These are phyloP conservation scores for Balaeniceps rex DNA, from an alignment of 2,113 vertebrate genomes.

Conservation along the genomic window DNA sequence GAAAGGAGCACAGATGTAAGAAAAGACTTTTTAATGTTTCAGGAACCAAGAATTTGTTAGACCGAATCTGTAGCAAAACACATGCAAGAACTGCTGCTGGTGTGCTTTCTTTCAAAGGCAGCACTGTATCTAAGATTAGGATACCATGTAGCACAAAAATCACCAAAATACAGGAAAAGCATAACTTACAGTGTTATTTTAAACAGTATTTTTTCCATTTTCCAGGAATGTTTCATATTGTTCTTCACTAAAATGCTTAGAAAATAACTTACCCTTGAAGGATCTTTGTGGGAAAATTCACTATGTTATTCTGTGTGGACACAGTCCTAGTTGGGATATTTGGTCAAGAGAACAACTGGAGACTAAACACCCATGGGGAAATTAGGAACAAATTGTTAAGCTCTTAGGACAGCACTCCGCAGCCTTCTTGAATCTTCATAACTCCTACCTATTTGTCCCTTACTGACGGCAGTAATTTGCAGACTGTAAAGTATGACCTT, in stretches of 20 bases:
- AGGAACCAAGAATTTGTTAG: background rate
- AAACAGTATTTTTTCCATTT: background rate
- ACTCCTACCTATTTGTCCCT: background rate
- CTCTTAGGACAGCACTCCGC: background rate
- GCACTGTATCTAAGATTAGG: background rate
- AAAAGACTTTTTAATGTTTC: background rate
- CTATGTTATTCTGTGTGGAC: background rate
- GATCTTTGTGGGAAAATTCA: background rate
- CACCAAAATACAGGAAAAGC: background rate
- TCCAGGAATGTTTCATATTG: background rate
- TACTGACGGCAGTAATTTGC: background rate
- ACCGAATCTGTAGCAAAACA: background rate
- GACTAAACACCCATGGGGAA: background rate
- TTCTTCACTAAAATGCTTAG: background rate
- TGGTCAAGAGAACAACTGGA: background rate
- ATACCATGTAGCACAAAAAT: background rate
- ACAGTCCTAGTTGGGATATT: background rate
- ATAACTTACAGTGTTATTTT: background rate
- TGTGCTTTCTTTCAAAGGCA: slow-evolving; percentile 2
- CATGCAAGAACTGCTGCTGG: background rate
- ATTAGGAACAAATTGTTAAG: background rate
- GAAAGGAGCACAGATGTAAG: background rate
- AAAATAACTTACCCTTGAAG: background rate
- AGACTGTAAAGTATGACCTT: background rate
- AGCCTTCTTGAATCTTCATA: background rate